Conservation (phyloP, 1,140 invertebrate genomes). For the Littorina saxatilis region DNA sequence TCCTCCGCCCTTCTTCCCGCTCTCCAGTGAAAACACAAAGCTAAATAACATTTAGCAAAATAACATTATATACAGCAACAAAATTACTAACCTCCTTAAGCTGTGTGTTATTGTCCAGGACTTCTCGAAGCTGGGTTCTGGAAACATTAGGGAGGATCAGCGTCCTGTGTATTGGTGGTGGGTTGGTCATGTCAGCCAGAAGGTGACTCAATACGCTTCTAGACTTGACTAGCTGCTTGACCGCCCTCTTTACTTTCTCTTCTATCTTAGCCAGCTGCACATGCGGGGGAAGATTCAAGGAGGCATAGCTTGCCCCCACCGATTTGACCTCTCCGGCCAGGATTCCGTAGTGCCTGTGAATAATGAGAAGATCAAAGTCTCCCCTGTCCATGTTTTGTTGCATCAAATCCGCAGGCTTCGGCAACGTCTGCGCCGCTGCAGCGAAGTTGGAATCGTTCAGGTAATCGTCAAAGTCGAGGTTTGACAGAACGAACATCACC, state of each 20-base stretch:
- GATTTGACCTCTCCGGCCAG: slow-evolving; percentile 4
- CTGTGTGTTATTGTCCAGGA: no score
- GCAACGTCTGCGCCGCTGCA: neutral
- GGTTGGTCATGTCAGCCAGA: slow-evolving; percentile 13
- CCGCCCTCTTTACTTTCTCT: neutral
- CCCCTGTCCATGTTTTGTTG: neutral
- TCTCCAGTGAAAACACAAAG: no score
- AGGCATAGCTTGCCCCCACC: neutral
- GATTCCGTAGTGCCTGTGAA: slow-evolving; percentile 5
- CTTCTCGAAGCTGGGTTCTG: no score
- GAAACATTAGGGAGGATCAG: no score
- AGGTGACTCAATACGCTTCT: neutral
- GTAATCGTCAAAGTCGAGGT: neutral
- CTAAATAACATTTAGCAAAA: no score
- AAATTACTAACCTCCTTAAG: no score
- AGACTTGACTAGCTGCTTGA: slow-evolving; percentile 11
- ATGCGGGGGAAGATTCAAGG: neutral
- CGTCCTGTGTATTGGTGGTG: no score
- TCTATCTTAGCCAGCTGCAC: neutral
- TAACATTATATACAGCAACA: no score
- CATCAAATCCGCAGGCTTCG: neutral
- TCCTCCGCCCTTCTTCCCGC: no score
- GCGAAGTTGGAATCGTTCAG: neutral
- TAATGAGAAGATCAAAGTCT: slow-evolving; percentile 15
- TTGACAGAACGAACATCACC: neutral